phyloP scores from a whole-genome alignment of 2,113 vertebrate species.

The Rhabdomys dilectus region DNA sequence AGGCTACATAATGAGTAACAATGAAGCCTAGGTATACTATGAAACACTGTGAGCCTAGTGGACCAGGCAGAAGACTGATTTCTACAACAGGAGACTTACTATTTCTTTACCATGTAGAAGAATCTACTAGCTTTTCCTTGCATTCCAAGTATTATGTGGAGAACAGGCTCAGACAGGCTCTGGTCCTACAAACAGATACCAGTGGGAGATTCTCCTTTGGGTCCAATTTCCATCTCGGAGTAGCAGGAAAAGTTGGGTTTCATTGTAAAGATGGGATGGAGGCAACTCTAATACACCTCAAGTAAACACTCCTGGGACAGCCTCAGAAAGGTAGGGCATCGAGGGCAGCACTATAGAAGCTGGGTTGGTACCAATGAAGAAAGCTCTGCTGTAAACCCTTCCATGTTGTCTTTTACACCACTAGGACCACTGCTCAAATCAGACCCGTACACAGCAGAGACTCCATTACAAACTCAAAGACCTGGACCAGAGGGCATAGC shows the following conservation, averaged over 20 bases:
- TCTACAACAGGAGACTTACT: rapidly evolving
- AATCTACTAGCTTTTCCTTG: rapidly evolving
- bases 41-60: not conserved
- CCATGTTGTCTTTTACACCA: not conserved
- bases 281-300: not conserved
- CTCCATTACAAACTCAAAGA: not conserved
- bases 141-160: rapidly evolving
- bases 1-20: not conserved
- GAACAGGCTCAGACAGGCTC: not conserved
- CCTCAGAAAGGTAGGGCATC: rapidly evolving
- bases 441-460: not conserved
- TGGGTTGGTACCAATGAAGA: not conserved
- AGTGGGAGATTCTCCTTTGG: rapidly evolving
- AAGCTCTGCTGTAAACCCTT: not conserved
- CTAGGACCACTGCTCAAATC: not conserved
- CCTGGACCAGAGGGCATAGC: rapidly evolving
- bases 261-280: not conserved
- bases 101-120: rapidly evolving
- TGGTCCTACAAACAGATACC: rapidly evolving
- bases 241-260: not conserved
- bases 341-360: rapidly evolving
- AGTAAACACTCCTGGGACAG: not conserved
- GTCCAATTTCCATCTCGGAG: not conserved
- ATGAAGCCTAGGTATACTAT: not conserved
- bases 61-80: not conserved